Base-by-base conservation (phyloP, 1,140 invertebrate species). In the Lepidurus packardi region DNA sequence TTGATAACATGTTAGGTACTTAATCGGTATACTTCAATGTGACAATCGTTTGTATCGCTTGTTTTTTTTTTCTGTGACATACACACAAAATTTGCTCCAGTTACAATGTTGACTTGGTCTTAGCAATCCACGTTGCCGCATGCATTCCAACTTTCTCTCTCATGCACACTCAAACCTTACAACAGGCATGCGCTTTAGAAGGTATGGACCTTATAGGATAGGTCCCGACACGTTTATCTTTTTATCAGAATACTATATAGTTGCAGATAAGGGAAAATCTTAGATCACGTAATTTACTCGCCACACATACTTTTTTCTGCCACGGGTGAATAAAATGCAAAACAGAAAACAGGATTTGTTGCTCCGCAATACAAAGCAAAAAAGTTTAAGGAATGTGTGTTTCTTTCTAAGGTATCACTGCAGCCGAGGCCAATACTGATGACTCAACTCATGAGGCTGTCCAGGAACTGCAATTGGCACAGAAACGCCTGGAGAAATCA, bases 401-500 rank as follows among this genome's bases (percentile, higher is more conserved):
- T 42, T 75, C 43, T 13, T 11, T 7, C n/a, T 11, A 7, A n/a
- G 43, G 13, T 41, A 47, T 89, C 89, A 90, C 87, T 90, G 89
- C 45, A 90, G 83, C 81, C 90, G 85, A 25, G 89, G 88, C 90
- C 90, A 91, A 81, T 91, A 91, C 83, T 90, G 89, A 78, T 89
- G 87, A 79, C 88, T 87, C 76, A 87, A 85, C 88, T 90, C 90
- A 77, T 86, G 85, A 42, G 87, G 85, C 78, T 90, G 89, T 43
- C 90, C 90, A 10, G 90, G 90, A 74, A 91, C 90, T 81, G 90
- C 90, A 44, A 91, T 88, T 9, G 90, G 90, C 3, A 91, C 90
- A 65, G 90, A 91, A n/a, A 91, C 89, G 42, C 90, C 90, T 10
- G 90, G 90, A 13, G 90, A 91, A 83, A 91, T 91, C 77, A 91